phyloP scores from a whole-genome alignment of 2,888 invertebrate genomes.

The Tachina grossa region DNA sequence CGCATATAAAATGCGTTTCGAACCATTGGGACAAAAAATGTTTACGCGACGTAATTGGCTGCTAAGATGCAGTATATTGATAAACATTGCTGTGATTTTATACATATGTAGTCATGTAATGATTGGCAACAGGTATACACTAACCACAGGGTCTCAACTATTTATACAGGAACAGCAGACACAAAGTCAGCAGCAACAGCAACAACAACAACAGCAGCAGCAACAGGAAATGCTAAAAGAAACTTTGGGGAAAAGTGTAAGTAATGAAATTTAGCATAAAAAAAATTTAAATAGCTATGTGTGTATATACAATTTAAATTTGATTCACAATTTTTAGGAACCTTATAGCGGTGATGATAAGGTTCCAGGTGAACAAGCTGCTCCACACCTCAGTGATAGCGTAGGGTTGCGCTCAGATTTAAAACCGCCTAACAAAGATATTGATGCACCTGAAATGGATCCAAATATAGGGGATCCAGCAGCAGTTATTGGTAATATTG shows the following conservation, averaged over 20 bases:
- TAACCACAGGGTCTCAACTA: conserved; percentile 78
- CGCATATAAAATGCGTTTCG: conserved; percentile 77
- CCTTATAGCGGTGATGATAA: conserved; percentile 75
- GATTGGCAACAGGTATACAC: conserved; percentile 82
- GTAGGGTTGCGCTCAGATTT: conserved; percentile 33
- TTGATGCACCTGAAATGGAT: conserved; percentile 69
- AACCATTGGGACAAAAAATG: conserved; percentile 81
- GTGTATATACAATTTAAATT: not conserved
- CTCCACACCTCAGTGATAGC: conserved; percentile 72
- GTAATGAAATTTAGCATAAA: conserved; percentile 17
- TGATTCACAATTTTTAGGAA: conserved; percentile 70
- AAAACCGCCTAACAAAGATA: conserved; percentile 57
- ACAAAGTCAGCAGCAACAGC: conserved; percentile 72
- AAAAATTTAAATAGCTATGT: not conserved
- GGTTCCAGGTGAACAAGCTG: conserved; percentile 61
- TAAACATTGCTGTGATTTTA: conserved; percentile 88
- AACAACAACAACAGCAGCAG: conserved; percentile 49
- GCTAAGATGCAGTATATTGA: conserved; percentile 89
- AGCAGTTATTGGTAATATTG: conserved; percentile 77
- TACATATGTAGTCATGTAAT: conserved; percentile 88
- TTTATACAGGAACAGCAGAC: conserved; percentile 81
- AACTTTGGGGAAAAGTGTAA: conserved; percentile 73
- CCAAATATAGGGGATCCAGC: conserved; percentile 73
- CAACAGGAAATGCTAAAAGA: conserved; percentile 72
- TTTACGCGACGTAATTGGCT: conserved; percentile 87